These are phyloP conservation scores for Ibycter americanus DNA, from an alignment of 2,797 vertebrate genomes.

Conservation along the genomic window DNA sequence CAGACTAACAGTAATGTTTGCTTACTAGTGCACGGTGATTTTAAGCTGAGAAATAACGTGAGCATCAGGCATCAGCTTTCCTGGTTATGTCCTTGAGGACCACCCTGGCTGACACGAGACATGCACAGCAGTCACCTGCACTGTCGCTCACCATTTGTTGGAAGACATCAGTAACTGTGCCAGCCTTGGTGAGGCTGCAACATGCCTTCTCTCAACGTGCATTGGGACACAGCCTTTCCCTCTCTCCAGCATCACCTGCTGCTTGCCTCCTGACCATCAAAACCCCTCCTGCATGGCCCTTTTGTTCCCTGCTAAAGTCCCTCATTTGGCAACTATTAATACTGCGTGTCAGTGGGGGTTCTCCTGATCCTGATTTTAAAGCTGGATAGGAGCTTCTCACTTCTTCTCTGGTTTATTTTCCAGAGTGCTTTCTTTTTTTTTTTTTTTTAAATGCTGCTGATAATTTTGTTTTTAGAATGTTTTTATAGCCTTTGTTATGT, in stretches of 20 bases:
- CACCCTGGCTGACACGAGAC: rapidly evolving
- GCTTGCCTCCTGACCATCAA: background rate
- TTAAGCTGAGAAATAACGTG: background rate
- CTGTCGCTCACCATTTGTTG: background rate
- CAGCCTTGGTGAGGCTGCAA: background rate
- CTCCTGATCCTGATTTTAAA: background rate
- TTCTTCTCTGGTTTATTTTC: background rate
- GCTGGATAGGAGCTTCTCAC: background rate
- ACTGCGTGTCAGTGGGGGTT: background rate
- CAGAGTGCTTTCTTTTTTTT: background rate
- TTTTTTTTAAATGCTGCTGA: background rate
- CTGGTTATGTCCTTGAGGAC: background rate
- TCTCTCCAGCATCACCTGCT: background rate
- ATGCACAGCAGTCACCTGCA: rapidly evolving
- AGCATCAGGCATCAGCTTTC: background rate
- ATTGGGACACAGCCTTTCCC: background rate
- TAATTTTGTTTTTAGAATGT: background rate
- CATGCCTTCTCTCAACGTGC: background rate
- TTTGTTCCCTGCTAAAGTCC: background rate
- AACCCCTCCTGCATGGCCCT: background rate
- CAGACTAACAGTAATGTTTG: background rate
- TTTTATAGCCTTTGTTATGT: background rate
- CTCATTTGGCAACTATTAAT: background rate
- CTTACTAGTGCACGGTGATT: background rate
- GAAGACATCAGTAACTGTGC: rapidly evolving